Conservation (phyloP, 2,888 invertebrate species). For the Drosophila planitibia region DNA sequence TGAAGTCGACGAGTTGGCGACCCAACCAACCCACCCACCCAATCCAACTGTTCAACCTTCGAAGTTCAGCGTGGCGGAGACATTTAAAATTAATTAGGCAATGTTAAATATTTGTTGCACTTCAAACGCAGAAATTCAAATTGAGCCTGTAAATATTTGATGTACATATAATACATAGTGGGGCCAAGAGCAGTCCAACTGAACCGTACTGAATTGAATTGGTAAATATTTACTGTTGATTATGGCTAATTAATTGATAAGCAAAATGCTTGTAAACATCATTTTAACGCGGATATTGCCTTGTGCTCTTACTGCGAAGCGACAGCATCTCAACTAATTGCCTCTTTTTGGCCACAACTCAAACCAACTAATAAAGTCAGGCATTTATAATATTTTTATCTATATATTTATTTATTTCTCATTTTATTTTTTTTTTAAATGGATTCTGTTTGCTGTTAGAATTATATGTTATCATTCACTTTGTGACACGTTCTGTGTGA, state of each 20-base stretch:
- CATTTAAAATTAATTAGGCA: slow-evolving; percentile 72
- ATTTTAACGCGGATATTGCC: slow-evolving; percentile 32
- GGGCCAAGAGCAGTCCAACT: slow-evolving; percentile 8
- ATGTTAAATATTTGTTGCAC: slow-evolving; percentile 73
- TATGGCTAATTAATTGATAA: slow-evolving; percentile 77
- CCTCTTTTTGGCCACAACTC: slow-evolving; percentile 8
- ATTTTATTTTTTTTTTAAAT: background rate
- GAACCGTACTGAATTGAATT: slow-evolving; percentile 43
- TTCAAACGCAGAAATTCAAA: slow-evolving; percentile 68
- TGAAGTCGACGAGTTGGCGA: slow-evolving; percentile 8
- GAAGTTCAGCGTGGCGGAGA: slow-evolving; percentile 17
- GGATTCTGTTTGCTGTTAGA: background rate
- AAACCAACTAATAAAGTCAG: background rate
- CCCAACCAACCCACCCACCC: background rate
- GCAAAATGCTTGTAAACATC: slow-evolving; percentile 66
- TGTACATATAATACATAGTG: slow-evolving; percentile 12
- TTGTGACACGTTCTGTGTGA: background rate
- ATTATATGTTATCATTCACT: background rate
- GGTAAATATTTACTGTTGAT: slow-evolving; percentile 68
- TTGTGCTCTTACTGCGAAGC: slow-evolving; percentile 6
- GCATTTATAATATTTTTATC: background rate
- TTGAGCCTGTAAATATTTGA: slow-evolving; percentile 68
- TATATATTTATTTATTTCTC: background rate
- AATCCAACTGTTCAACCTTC: background rate
- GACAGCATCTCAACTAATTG: slow-evolving; percentile 15